These are phyloP conservation scores for Melolontha melolontha DNA, from an alignment of 2,888 invertebrate genomes.

Conservation along the genomic window DNA sequence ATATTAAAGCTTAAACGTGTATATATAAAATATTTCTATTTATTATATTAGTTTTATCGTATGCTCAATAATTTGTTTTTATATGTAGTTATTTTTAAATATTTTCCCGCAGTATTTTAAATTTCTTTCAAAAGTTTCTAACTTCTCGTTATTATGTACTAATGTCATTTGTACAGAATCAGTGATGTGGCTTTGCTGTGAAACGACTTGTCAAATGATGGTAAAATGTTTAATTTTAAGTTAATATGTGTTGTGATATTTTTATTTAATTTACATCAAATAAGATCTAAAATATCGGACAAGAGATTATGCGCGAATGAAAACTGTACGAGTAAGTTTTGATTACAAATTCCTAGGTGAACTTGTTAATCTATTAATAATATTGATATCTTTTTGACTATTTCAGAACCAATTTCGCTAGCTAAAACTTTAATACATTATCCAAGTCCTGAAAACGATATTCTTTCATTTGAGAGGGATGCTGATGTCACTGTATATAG, in stretches of 20 bases:
- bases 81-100: neutral
- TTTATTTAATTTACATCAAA: constrained; percentile 57
- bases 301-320: constrained; percentile 78
- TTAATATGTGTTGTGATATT: constrained; percentile 61
- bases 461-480: constrained; percentile 73
- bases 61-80: no score
- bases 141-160: constrained; percentile 34
- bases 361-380: constrained; percentile 10
- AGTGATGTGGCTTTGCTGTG: constrained; percentile 54
- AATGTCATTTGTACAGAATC: constrained; percentile 51
- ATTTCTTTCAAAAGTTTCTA: constrained; percentile 10
- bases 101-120: constrained; percentile 39
- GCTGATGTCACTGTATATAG: constrained; percentile 73
- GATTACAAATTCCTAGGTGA: constrained; percentile 37
- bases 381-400: constrained; percentile 30
- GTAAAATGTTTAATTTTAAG: constrained; percentile 63
- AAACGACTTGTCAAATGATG: constrained; percentile 59
- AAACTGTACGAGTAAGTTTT: constrained; percentile 75
- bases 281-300: constrained; percentile 70
- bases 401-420: constrained; percentile 72
- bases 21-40: no score
- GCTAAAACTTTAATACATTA: constrained; percentile 73
- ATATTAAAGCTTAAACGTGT: no score
- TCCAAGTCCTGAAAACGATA: constrained; percentile 67
- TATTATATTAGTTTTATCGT: no score